Percentiles rank a stretch among this genome's conserved stretches.
Conservation (phyloP, 64 coral and sea anemone species). For the Dendrophyllia cribrosa region DNA sequence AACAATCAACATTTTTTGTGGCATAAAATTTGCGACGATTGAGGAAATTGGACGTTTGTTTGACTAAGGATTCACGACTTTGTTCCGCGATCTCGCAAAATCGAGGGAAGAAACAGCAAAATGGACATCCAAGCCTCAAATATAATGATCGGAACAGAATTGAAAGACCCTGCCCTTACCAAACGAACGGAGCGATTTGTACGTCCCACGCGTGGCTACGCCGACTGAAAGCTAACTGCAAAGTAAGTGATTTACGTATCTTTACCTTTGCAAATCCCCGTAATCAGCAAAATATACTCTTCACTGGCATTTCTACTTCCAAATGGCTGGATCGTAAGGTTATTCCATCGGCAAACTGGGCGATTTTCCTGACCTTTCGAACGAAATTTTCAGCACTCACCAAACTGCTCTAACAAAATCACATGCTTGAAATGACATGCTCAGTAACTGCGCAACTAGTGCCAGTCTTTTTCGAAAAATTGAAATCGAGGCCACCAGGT, state of each 20-base stretch:
- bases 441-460: conserved; percentile 3
- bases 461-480: not conserved
- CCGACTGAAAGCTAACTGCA: not conserved
- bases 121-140: not conserved
- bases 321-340: not conserved
- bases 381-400: not conserved
- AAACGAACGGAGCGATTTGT: not conserved
- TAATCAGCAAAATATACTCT: conserved; percentile 7
- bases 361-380: conserved; percentile 8
- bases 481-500: not conserved
- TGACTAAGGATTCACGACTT: not conserved
- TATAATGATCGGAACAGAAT: not conserved
- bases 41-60: not conserved
- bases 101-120: not conserved
- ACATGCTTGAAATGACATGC: conserved; percentile 43
- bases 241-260: not conserved
- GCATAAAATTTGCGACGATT: not conserved
- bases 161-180: conserved; percentile 17
- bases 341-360: conserved; percentile 24
- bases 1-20: not conserved
- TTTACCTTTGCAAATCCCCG: conserved; percentile 35
- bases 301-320: conserved; percentile 1
- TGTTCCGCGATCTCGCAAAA: not conserved
- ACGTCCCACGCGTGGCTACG: not conserved
- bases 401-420: conserved; percentile 32